Evolutionary conservation across 2,113 vertebrate genomes (phyloP), one percentile per base, ranked within the genome.

Genomic region (Pseudolaguvia tuberculata): DNA sequence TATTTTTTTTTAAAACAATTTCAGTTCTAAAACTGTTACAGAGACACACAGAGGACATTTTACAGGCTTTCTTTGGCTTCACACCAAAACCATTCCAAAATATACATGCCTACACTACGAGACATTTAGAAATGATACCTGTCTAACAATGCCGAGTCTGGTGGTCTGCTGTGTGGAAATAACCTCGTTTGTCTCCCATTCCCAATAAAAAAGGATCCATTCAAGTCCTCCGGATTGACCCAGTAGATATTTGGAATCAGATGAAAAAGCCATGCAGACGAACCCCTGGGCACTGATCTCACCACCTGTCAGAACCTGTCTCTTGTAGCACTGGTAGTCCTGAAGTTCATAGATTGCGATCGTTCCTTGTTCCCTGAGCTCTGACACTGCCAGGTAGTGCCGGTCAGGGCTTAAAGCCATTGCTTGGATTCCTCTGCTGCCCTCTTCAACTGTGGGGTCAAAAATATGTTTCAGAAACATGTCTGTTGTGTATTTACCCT

Each of bases 161-260:
- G 84, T 87, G 0, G 87, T 79, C 72, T 85, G 92, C 29, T 91
- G 18, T 0, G 86, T 73, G 14, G 93, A 92, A 86, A 94, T 85
- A 66, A 94, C 83, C 88, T 88, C 93, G 81, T 91, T 91, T 84
- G 94, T 95, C 78, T 97, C 92, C 96, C 96, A 97, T 47, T 94
- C 87, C 95, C 95, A 98, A 66, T 87, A 89, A 74, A 91, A 75
- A 55, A 98, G 89, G n/a, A 74, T 90, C 78, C 91, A 93, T 10
- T 93, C 92, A 0, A 94, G 94, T 3, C 85, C 87, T 0, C 87
- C 92, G 0, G 93, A 84, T 80, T 92, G 93, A 10, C 92, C 90
- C 45, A 92, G 90, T 20, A 98, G 84, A 82, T 93, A 91, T 73
- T 90, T 94, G 61, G 94, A 92, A 80, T 97, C 93, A 0, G 92